Base-by-base conservation (phyloP, 2,113 vertebrate genomes). In the Raphicerus campestris region DNA sequence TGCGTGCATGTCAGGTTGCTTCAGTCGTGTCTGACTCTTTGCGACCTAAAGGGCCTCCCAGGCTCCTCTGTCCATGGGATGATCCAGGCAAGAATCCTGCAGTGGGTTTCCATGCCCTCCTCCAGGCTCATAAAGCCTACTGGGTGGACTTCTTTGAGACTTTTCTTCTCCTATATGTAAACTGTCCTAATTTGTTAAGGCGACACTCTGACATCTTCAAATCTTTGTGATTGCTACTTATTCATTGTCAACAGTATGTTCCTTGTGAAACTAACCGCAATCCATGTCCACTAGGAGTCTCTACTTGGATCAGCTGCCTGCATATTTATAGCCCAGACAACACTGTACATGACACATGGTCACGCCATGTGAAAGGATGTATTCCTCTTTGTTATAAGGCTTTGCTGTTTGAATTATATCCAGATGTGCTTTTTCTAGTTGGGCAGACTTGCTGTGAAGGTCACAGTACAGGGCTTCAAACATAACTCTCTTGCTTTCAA, bases 221-320 rank as follows among this genome's bases (percentile, higher is more conserved):
- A 63, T 84, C 78, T 70, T 5, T 39, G 9, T 53, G 55, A 63
- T 86, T 94, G 88, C 60, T 89, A 28, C 20, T 83, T 73, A 39
- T 35, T 93, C 56, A 82, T 58, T 58, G 11, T 58, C 58, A 84
- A 70, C 11, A 70, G 5, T 45, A 55, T 9, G n/a, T 30, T 91
- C 56, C 58, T 63, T 26, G 16, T 53, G 80, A 97, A 94, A 85
- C 17, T 39, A 86, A 49, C 6, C 10, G 20, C 60, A 91, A 32
- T 6, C 16, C 20, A 53, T 63, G 85, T n/a, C 96, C 97, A 97
- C 96, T 82, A 96, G 96, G 73, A 91, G 96, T 95, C 96, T 83
- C 97, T 94, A 63, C 63, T 80, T 32, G 56, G 93, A 90, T 82
- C 51, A 30, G 47, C n/a, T 24, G 66, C 39, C n/a, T 3, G 10